Percentiles rank a stretch among this genome's conserved stretches.
These are phyloP conservation scores for Labrus mixtus DNA, from an alignment of 2,113 vertebrate species.

Conservation along the genomic window DNA sequence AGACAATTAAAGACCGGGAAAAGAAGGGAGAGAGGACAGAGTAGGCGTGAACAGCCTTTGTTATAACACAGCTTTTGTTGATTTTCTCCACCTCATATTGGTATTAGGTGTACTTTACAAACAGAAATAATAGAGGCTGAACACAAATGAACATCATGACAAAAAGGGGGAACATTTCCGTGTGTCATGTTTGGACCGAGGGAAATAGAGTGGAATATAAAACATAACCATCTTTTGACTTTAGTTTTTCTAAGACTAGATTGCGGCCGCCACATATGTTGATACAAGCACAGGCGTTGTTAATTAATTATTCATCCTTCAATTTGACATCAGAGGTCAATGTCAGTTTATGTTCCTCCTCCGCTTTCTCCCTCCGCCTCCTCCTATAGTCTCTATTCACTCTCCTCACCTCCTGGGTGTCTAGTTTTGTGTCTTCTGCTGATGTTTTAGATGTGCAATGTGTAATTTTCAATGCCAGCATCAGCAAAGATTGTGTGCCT, in stretches of 20 bases:
- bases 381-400: not conserved
- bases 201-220: too few relatives aligned
- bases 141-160: too few relatives aligned
- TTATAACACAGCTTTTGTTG: not conserved
- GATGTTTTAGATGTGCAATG: not conserved
- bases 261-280: too few relatives aligned
- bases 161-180: too few relatives aligned
- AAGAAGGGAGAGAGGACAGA: not conserved
- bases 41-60: too few relatives aligned
- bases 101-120: not conserved
- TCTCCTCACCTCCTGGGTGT: conserved; percentile 2
- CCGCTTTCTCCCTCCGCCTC: conserved; percentile 12
- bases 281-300: not conserved
- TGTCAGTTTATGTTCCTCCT: conserved; percentile 8
- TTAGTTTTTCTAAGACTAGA: too few relatives aligned
- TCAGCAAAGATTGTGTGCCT: conserved; percentile 13
- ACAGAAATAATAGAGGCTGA: too few relatives aligned
- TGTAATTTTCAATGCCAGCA: not conserved
- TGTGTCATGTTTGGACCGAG: too few relatives aligned
- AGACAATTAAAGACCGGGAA: not conserved
- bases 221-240: too few relatives aligned
- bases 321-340: conserved; percentile 51
- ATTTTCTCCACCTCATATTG: not conserved
- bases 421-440: not conserved
- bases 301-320: conserved; percentile 37